Conservation (phyloP, 1,140 invertebrate species). For the Acarapis woodi region DNA sequence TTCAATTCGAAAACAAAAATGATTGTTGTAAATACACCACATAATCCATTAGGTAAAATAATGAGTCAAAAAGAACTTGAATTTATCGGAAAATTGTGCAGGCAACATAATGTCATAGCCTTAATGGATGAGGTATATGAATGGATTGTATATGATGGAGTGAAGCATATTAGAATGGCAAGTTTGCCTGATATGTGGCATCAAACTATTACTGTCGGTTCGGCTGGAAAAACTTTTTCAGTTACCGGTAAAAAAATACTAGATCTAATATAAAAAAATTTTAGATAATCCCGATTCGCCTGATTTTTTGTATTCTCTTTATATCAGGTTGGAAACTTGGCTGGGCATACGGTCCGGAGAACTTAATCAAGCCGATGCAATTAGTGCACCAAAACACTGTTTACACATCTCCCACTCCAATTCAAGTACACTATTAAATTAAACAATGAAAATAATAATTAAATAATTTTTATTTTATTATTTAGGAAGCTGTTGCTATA, state of each 20-base stretch:
- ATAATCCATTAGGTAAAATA: slow-evolving; percentile 81
- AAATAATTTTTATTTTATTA: slow-evolving; percentile 55
- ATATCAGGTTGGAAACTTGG: slow-evolving; percentile 79
- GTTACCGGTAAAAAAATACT: too few relatives aligned
- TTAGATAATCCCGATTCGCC: too few relatives aligned
- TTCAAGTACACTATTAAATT: slow-evolving; percentile 76
- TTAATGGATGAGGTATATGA: slow-evolving; percentile 92
- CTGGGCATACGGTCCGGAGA: slow-evolving; percentile 64
- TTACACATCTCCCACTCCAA: slow-evolving; percentile 52
- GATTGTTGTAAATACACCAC: slow-evolving; percentile 77
- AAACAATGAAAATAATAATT: too few relatives aligned
- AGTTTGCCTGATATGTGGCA: slow-evolving; percentile 91
- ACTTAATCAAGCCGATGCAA: slow-evolving; percentile 45
- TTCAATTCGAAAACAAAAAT: slow-evolving; percentile 75
- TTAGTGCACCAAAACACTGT: slow-evolving; percentile 70
- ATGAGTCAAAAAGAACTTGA: slow-evolving; percentile 24
- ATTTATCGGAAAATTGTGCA: slow-evolving; percentile 51
- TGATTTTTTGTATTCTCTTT: too few relatives aligned
- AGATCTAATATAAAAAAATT: too few relatives aligned
- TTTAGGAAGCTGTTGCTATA: slow-evolving; percentile 6
- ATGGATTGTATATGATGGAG: slow-evolving; percentile 63
- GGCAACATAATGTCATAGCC: slow-evolving; percentile 65
- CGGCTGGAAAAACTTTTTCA: slow-evolving; percentile 85
- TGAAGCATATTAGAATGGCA: slow-evolving; percentile 61
- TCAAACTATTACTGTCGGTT: slow-evolving; percentile 78